A percentile compares a stretch with the other conserved stretches of the same genome.
These are phyloP conservation scores for Pagrus major DNA, from an alignment of 2,113 vertebrate genomes.

Conservation along the genomic window DNA sequence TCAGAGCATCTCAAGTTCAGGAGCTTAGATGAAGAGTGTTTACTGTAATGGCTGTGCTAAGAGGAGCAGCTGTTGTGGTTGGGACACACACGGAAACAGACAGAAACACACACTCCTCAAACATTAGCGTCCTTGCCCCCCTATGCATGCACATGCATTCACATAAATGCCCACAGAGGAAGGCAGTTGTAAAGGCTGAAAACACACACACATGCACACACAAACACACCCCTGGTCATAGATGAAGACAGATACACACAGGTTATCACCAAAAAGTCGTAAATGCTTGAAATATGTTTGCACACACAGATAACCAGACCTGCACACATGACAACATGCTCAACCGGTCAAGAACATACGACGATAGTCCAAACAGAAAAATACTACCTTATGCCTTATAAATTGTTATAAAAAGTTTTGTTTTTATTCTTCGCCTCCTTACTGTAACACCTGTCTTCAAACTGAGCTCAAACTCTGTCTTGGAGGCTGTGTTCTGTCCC, in stretches of 20 bases:
- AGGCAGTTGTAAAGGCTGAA: neutral
- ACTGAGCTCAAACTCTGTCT: too few species aligned
- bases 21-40: slow-evolving; percentile 36
- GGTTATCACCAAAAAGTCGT: neutral
- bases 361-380: too few species aligned
- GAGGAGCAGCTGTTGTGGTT: slow-evolving; percentile 25
- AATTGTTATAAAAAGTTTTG: too few species aligned
- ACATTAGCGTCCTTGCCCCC: too few species aligned
- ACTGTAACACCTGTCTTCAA: too few species aligned
- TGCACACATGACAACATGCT: neutral
- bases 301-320: neutral
- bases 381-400: too few species aligned
- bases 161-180: neutral
- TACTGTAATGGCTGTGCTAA: neutral
- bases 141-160: neutral
- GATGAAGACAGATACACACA: neutral
- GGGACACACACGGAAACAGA: neutral
- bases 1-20: slow-evolving; percentile 29
- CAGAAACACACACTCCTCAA: neutral
- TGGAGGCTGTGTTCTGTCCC: too few species aligned
- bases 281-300: neutral
- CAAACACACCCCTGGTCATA: too few species aligned
- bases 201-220: neutral
- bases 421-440: too few species aligned
- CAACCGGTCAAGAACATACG: neutral